Conservation (phyloP, 2,113 vertebrate genomes). For the Nettapus auritus region DNA sequence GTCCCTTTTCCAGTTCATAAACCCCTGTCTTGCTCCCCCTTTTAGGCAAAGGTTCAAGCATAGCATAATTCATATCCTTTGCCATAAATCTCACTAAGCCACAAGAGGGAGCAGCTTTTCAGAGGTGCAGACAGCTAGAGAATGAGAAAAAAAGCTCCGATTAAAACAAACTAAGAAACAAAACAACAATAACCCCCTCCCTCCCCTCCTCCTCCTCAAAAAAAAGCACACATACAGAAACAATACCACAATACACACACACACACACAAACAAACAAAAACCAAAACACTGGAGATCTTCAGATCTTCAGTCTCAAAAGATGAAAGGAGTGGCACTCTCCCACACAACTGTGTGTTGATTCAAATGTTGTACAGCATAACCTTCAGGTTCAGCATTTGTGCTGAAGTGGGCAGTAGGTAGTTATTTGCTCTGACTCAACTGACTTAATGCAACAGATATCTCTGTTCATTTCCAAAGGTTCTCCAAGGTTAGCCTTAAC, state of each 20-base stretch:
- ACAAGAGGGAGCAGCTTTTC: constrained; percentile 64
- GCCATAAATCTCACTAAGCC: constrained; percentile 27
- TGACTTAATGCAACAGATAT: not conserved
- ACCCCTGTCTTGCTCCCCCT: not conserved
- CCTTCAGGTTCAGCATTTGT: not conserved
- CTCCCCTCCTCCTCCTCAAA: too few species aligned
- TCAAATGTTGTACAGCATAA: not conserved
- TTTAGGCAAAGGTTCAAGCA: not conserved
- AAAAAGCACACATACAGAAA: too few species aligned
- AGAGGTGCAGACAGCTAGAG: not conserved
- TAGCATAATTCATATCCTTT: not conserved
- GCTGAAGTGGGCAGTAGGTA: not conserved
- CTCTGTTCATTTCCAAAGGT: not conserved
- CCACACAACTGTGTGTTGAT: not conserved
- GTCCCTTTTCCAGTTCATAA: not conserved
- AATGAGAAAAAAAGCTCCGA: not conserved
- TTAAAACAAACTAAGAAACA: not conserved
- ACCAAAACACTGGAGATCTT: not conserved
- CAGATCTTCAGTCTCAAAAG: not conserved
- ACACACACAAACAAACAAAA: not conserved
- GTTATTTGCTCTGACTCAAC: not conserved
- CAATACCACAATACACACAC: too few species aligned
- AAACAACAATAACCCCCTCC: too few species aligned
- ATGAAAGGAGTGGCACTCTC: not conserved
- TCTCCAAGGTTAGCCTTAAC: not conserved